Base-by-base conservation (phyloP, 2,888 invertebrate species). In the Sphaerophoria taeniata region DNA sequence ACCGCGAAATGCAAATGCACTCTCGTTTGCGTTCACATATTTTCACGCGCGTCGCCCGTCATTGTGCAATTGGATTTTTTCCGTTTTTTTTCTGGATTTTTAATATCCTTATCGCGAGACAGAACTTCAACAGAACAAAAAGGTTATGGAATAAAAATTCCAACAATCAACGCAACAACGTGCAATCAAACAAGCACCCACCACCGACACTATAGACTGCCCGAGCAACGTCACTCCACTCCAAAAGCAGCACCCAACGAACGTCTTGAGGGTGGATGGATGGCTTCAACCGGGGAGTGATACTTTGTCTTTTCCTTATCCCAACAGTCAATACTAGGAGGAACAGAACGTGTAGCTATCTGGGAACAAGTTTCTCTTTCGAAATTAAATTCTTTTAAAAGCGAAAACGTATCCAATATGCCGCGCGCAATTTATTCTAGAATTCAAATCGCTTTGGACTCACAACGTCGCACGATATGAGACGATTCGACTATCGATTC, bases 111-210 rank as follows among this genome's bases (percentile, higher is more conserved):
- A 81, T 85, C 69, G 63, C 72, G 76, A 76, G 76, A 81, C 85
- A 85, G 81, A 85, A 72, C 65, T 80, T 80, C 34, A 51, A 70
- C 70, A 75, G 53, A 53, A 60, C n/a, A 39, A 43, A 76, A 75
- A 65, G 53, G 67, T 84, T 76, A 85, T 77, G 81, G 75, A 84
- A 84, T 84, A 76, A 80, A 84, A 84, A 84, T 80, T 75, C 80
- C 80, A 84, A 80, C 79, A 73, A 73, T 79, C 82, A 82, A 83
- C 69, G 70, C 71, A 74, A 53, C 58, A 60, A 67, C 78, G 73
- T 71, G 77, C 74, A 63, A 74, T 69, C 65, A 74, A 61, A 69
- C 65, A 74, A 79, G 49, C 67, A 67, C 67, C 60, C 60, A 65
- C 43, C 39, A 51, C 24, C 49, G 6, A 11, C 14, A 11, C 43